Evolutionary conservation across 2,797 vertebrate species (phyloP), one percentile per base, ranked within the genome.

Genomic region (Gorsachius magnificus): DNA sequence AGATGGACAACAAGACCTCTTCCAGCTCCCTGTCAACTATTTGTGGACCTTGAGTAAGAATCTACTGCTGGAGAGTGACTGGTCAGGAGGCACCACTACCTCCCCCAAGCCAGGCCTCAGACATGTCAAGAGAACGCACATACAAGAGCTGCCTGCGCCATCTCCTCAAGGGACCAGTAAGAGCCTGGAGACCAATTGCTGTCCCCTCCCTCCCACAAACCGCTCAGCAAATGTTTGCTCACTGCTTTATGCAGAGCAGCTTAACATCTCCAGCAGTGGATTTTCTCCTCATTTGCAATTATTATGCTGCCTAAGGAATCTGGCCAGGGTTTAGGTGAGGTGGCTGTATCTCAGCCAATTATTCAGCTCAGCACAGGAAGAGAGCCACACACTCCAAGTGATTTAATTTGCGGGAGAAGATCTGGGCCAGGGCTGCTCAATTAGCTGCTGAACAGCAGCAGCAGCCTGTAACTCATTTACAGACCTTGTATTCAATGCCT

Each of bases 391-490:
- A 7, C 33, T 92, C 63, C 36, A 36, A 83, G 86, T 28, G 64
- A 88, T 74, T 81, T 51, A 83, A 94, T 75, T 29, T 38, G 43
- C 3, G 8, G 61, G 50, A 93, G 56, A 85, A 72, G n/a, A 66
- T 63, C n/a, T 86, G 88, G 91, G 92, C 90, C 14, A 56, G 2
- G 75, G 85, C 81, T 82, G 71, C 91, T 60, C 88, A 90, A 76
- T 92, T 76, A 96, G 60, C 79, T 89, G 50, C 78, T 80, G 57
- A 82, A 78, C 21, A 76, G 61, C 70, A 84, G 81, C 80, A 90
- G 87, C 75, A 36, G 71, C 61, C 92, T 76, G 68, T 14, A 92
- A 91, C 57, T 87, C 70, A 85, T 65, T 80, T 68, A 58, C 45
- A 86, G 60, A 53, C 60, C 56, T 54, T 22, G 14, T 9, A 50